These are phyloP conservation scores for Neogobius melanostomus DNA, from an alignment of 2,113 vertebrate genomes.

Conservation along the genomic window DNA sequence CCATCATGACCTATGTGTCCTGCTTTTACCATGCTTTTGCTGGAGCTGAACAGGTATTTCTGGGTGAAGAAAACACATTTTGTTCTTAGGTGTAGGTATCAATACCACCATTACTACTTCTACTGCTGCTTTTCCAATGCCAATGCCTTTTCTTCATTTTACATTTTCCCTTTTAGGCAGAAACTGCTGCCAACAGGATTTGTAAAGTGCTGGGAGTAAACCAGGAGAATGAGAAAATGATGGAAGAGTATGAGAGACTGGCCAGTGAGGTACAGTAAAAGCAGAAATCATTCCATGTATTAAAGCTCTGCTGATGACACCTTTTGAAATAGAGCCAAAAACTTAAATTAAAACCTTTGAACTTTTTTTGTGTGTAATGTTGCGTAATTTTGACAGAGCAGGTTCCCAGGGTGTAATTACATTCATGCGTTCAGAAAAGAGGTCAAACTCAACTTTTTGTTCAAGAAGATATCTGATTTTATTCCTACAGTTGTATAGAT, in stretches of 20 bases:
- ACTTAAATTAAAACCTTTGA: conserved; percentile 1
- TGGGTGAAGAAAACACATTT: neutral
- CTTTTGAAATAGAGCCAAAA: conserved; percentile 13
- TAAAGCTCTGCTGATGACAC: conserved; percentile 12
- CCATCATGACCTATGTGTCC: conserved; percentile 99
- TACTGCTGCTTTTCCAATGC: conserved; percentile 6
- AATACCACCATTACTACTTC: neutral
- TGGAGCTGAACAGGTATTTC: conserved; percentile 95
- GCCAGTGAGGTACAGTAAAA: conserved; percentile 90
- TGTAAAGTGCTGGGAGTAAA: conserved; percentile 98
- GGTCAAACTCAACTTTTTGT: conserved; percentile 6
- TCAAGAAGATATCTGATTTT: conserved; percentile 4
- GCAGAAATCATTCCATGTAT: neutral
- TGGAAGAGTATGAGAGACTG: conserved; percentile 98
- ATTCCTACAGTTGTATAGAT: neutral
- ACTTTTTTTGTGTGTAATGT: neutral
- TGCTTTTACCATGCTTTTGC: conserved; percentile 99
- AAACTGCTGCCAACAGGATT: conserved; percentile 98
- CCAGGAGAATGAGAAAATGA: conserved; percentile 98
- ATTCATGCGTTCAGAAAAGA: conserved; percentile 19
- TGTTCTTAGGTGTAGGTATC: neutral
- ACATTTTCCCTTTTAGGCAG: conserved; percentile 78
- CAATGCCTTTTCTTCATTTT: neutral
- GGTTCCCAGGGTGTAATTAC: neutral
- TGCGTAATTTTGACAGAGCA: neutral